Percentiles rank a stretch among this genome's conserved stretches.
phyloP scores from a whole-genome alignment of 2,888 invertebrate species.

The Lochmaea crataegi region DNA sequence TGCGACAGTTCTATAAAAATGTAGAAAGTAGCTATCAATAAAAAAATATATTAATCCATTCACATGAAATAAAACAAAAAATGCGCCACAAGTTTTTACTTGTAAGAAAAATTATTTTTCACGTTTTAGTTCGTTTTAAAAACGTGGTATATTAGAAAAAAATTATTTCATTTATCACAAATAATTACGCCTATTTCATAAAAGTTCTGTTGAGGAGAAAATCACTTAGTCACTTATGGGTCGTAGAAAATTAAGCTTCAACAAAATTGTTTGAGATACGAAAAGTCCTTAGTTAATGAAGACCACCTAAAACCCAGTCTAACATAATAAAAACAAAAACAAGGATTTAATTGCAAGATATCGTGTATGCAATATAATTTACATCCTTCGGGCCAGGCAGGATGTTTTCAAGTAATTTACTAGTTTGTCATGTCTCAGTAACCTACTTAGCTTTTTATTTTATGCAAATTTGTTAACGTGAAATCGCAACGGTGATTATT shows the following conservation, averaged over 20 bases:
- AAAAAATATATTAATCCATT: no score
- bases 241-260: neutral
- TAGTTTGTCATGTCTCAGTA: slow-evolving; percentile 48
- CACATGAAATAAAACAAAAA: no score
- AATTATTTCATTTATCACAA: no score
- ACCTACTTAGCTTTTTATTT: slow-evolving; percentile 44
- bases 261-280: slow-evolving; percentile 1
- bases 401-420: slow-evolving; percentile 49
- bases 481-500: neutral
- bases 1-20: no score
- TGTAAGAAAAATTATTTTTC: no score
- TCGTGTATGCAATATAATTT: slow-evolving; percentile 50
- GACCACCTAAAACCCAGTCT: slow-evolving; percentile 44
- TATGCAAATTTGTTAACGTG: slow-evolving; percentile 15
- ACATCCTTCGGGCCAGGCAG: slow-evolving; percentile 49
- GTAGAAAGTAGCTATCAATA: no score
- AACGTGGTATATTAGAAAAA: no score
- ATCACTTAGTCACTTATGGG: neutral
- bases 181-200: no score
- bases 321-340: slow-evolving; percentile 48
- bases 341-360: slow-evolving; percentile 52
- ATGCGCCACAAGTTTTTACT: no score
- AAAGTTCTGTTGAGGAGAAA: neutral
- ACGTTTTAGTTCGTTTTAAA: no score
- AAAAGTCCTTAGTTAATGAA: slow-evolving; percentile 32